A percentile compares a stretch with the other conserved stretches of the same genome.
Evolutionary conservation across 2,888 invertebrate genomes (phyloP).

Genomic region (Lobophora halterata): DNA sequence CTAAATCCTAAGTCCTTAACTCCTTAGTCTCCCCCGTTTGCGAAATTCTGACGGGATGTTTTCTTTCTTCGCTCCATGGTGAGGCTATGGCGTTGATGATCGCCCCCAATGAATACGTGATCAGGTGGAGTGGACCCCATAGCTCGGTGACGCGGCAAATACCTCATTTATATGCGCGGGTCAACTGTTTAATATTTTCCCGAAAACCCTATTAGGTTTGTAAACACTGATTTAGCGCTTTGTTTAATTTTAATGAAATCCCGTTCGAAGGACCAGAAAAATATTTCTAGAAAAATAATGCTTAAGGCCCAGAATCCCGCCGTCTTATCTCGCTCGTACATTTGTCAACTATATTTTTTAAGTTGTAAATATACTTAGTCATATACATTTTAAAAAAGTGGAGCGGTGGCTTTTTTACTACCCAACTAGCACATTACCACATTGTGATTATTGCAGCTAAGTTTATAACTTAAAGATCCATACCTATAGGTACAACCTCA

Average conservation of each 20-base stretch:
- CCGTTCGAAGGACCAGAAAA: constrained; percentile 7
- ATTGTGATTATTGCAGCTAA: too few relatives aligned
- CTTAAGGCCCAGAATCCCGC: too few relatives aligned
- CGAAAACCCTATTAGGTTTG: constrained; percentile 37
- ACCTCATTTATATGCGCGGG: constrained; percentile 68
- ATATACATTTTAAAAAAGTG: too few relatives aligned
- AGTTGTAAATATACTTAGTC: too few relatives aligned
- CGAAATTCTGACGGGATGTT: not conserved
- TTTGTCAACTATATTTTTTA: too few relatives aligned
- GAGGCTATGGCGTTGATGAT: constrained; percentile 37
- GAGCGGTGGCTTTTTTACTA: too few relatives aligned
- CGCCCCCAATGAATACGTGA: constrained; percentile 69
- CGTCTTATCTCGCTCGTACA: too few relatives aligned
- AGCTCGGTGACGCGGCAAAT: constrained; percentile 52
- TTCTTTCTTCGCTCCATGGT: constrained; percentile 30
- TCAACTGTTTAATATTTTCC: constrained; percentile 63
- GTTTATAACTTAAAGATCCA: too few relatives aligned
- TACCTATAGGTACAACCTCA: too few relatives aligned
- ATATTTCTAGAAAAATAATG: too few relatives aligned
- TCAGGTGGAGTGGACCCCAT: constrained; percentile 47
- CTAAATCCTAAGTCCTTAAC: too few relatives aligned
- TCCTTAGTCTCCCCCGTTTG: too few relatives aligned
- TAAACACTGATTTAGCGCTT: constrained; percentile 29
- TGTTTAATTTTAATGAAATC: constrained; percentile 34
- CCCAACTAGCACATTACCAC: constrained; percentile 1